Evolutionary conservation across 2,113 vertebrate species (phyloP).

Genomic region (Phylloscopus trochiloides): DNA sequence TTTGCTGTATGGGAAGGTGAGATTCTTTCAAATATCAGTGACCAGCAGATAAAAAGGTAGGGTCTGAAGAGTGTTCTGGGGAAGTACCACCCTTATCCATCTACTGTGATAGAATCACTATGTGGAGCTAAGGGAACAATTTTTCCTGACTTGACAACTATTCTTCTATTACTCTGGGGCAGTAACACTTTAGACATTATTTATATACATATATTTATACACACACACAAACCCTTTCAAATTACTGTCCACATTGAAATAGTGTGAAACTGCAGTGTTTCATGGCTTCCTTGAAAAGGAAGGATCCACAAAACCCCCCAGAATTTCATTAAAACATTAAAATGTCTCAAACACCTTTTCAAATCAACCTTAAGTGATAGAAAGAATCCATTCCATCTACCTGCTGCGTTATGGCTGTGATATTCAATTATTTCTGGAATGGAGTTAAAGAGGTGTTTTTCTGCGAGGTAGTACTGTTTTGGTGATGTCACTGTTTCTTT

Average conservation of each 20-base stretch:
- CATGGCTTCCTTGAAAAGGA: background rate
- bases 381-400: slow-evolving; percentile 58
- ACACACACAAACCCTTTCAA: background rate
- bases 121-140: background rate
- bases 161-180: background rate
- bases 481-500: slow-evolving; percentile 78
- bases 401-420: slow-evolving; percentile 94
- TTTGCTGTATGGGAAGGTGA: background rate
- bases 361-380: background rate
- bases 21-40: background rate
- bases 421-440: slow-evolving; percentile 94
- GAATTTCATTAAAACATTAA: background rate
- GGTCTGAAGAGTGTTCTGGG: background rate
- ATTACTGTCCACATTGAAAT: background rate
- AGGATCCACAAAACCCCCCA: background rate
- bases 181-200: background rate
- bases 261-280: background rate
- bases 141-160: background rate
- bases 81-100: background rate
- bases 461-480: slow-evolving; percentile 86
- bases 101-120: background rate
- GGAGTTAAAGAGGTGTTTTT: slow-evolving; percentile 86
- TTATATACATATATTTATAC: background rate
- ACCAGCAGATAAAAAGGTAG: background rate
- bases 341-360: background rate